Base-by-base conservation (phyloP, 2,888 invertebrate genomes). In the Drosophila birchii region DNA sequence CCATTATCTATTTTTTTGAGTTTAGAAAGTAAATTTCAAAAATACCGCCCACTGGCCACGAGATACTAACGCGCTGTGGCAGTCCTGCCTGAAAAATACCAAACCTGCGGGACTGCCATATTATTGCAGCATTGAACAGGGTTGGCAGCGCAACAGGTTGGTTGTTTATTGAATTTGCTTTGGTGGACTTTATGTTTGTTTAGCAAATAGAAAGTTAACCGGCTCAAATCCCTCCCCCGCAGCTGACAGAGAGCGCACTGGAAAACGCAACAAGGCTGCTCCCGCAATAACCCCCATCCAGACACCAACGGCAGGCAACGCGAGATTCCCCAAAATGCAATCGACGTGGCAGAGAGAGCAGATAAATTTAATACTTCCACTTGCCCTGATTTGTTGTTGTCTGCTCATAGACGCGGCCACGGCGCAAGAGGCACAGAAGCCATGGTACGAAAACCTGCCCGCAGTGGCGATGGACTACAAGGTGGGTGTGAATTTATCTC, bases 391-490 rank as follows among this genome's bases (percentile, higher is more conserved):
- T 70, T 80, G 64, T 53, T 67, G 75, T 59, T 59, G 75, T 38
- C 47, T 59, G 16, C 41, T 79, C 23, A 74, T 82, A 20, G 69
- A 77, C 43, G 80, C 78, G 67, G 75, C 67, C 26, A 69, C 58
- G 32, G 89, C 89, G 12, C 88, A 92, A 63, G 92, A 94, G 76
- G 92, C 94, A 16, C 94, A 94, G 41, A 93, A 94, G 82, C 96
- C 96, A 91, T 97, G 96, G 96, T 97, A 97, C 92, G 97, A 97
- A 92, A 95, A 95, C 81, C 93, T 97, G 64, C 98, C 98, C 14
- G 98, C 98, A 12, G 97, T 98, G 38, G 97, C 97, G 3, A 97
- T 98, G 96, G 98, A 98, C 91, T 98, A 98, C 92, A 98, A 98
- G 93, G 96, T 79, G 47, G 39, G 55, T 54, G 39, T 34, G 12